Percentiles rank a stretch among this genome's conserved stretches.
phyloP scores from a whole-genome alignment of 2,113 vertebrate genomes.

The Columba livia region DNA sequence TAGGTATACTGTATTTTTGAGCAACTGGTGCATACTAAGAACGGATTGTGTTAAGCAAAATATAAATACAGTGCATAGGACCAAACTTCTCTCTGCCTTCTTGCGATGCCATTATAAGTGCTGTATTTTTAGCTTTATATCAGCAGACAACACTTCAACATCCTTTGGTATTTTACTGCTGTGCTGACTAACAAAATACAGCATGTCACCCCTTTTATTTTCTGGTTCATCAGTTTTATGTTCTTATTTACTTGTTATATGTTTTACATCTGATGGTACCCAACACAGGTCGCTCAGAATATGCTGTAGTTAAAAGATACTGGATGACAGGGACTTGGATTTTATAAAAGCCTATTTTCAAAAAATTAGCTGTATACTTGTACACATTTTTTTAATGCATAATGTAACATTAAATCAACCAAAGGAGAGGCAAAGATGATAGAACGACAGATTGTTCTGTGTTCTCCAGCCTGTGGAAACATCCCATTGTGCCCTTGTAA shows the following conservation, averaged over 20 bases:
- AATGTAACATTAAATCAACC: not conserved
- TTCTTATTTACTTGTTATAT: slow-evolving; percentile 1
- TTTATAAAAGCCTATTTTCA: not conserved
- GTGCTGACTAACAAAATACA: slow-evolving; percentile 1
- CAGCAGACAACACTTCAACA: not conserved
- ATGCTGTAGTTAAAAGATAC: not conserved
- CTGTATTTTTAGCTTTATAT: not conserved
- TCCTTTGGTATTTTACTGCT: not conserved
- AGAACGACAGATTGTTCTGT: not conserved
- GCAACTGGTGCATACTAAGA: not conserved
- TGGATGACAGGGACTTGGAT: not conserved
- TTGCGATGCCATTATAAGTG: not conserved
- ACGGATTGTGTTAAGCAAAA: not conserved
- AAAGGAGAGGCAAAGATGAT: not conserved
- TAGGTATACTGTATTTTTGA: not conserved
- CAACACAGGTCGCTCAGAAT: not conserved
- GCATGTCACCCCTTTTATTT: not conserved
- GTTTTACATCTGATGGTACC: not conserved
- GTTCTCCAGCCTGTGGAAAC: not conserved
- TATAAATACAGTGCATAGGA: not conserved
- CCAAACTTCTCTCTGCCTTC: not conserved
- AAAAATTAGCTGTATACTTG: accelerated
- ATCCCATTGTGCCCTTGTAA: not conserved
- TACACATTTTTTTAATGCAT: not conserved
- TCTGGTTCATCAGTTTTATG: slow-evolving; percentile 22